Conservation (phyloP, 2,113 vertebrate genomes). For the Ramphastos sulfuratus region DNA sequence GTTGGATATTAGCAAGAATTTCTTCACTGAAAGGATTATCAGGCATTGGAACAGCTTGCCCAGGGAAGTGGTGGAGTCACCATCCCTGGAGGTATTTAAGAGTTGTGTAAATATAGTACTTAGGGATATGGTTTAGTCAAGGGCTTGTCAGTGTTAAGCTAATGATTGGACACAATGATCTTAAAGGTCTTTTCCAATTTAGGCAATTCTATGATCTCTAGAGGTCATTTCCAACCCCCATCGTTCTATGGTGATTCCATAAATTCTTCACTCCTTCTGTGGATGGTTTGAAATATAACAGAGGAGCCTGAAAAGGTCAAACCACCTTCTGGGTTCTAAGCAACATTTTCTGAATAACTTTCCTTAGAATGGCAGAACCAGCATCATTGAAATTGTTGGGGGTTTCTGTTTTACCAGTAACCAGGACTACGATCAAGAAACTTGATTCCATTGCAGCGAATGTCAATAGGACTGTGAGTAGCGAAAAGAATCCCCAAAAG, state of each 20-base stretch:
- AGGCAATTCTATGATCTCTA: too few species aligned
- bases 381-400: not conserved
- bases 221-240: too few species aligned
- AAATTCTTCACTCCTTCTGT: not conserved
- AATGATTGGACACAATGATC: too few species aligned
- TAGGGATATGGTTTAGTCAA: too few species aligned
- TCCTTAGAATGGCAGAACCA: not conserved
- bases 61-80: too few species aligned
- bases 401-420: not conserved
- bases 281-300: not conserved
- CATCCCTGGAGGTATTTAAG: too few species aligned
- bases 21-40: too few species aligned
- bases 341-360: not conserved
- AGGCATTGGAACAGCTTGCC: too few species aligned
- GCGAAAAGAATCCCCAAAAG: not conserved
- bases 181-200: too few species aligned
- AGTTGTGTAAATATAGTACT: too few species aligned
- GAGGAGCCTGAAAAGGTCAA: not conserved
- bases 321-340: not conserved
- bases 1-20: too few species aligned
- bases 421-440: not conserved
- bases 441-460: not conserved
- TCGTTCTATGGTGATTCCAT: not conserved
- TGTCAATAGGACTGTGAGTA: not conserved
- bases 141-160: too few species aligned